Evolutionary conservation across 2,113 vertebrate genomes (phyloP).

Genomic region (Zosterops borbonicus): DNA sequence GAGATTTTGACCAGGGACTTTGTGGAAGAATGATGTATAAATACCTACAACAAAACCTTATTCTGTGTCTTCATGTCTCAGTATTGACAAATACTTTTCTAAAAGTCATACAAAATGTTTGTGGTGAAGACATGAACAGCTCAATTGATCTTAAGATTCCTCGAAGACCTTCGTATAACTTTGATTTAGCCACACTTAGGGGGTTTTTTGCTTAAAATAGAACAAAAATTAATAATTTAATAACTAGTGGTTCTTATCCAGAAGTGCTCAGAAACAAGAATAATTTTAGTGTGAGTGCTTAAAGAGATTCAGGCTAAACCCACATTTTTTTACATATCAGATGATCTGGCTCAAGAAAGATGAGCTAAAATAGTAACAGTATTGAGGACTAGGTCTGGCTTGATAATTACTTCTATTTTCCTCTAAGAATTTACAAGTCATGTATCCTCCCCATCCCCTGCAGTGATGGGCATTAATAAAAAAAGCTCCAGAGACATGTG

Average conservation of each 20-base stretch:
- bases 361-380: not conserved
- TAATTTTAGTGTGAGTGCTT: not conserved
- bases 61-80: not conserved
- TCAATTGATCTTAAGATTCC: not conserved
- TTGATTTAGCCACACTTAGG: not conserved
- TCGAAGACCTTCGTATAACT: not conserved
- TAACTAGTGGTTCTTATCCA: not conserved
- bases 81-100: not conserved
- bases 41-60: not conserved
- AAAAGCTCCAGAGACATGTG: not conserved
- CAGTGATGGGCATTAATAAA: not conserved
- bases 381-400: not conserved
- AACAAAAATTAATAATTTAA: not conserved
- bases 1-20: not conserved
- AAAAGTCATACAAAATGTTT: not conserved
- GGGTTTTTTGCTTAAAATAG: not conserved
- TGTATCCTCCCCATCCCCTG: not conserved
- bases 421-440: not conserved
- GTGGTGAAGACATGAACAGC: not conserved
- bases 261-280: not conserved
- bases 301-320: not conserved
- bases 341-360: not conserved
- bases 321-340: not conserved
- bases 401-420: slow-evolving; percentile 1
- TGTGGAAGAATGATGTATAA: not conserved